phyloP scores from a whole-genome alignment of 2,113 vertebrate genomes.

The Oncorhynchus gorbuscha region DNA sequence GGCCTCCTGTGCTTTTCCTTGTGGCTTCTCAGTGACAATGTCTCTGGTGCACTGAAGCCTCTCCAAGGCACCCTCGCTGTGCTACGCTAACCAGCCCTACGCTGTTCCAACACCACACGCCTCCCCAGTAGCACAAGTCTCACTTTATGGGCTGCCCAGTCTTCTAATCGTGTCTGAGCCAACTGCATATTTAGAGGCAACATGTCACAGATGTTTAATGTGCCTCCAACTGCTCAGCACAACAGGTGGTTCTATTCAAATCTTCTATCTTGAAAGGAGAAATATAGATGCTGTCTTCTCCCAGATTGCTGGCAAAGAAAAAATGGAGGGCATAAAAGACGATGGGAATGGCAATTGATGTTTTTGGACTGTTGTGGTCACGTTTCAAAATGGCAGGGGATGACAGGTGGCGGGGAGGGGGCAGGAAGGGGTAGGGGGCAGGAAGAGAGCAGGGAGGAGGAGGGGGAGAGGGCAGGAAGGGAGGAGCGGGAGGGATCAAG shows the following conservation, averaged over 20 bases:
- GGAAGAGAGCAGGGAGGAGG: not conserved
- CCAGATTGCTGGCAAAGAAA: constrained; percentile 10
- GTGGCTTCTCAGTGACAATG: not conserved
- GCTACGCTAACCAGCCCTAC: not conserved
- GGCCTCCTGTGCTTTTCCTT: not conserved
- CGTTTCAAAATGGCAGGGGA: constrained; percentile 36
- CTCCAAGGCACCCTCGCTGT: constrained; percentile 8
- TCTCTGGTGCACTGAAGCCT: constrained; percentile 1
- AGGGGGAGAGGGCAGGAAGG: constrained; percentile 18
- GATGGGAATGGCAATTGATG: not conserved
- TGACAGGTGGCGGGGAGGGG: constrained; percentile 12
- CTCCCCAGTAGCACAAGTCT: not conserved
- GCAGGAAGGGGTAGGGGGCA: not conserved
- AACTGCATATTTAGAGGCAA: constrained; percentile 24
- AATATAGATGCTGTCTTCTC: constrained; percentile 19
- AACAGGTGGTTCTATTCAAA: constrained; percentile 25
- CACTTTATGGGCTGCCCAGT: constrained; percentile 12
- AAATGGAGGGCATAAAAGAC: not conserved
- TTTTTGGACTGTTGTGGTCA: not conserved
- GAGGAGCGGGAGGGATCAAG: not conserved
- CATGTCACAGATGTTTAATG: constrained; percentile 43
- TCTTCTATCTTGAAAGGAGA: constrained; percentile 13
- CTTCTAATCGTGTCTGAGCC: constrained; percentile 22
- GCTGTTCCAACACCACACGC: not conserved
- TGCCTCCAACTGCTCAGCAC: constrained; percentile 7